Percentiles rank a stretch among this genome's conserved stretches.
phyloP scores from a whole-genome alignment of 2,113 vertebrate genomes.

The Thymallus thymallus region DNA sequence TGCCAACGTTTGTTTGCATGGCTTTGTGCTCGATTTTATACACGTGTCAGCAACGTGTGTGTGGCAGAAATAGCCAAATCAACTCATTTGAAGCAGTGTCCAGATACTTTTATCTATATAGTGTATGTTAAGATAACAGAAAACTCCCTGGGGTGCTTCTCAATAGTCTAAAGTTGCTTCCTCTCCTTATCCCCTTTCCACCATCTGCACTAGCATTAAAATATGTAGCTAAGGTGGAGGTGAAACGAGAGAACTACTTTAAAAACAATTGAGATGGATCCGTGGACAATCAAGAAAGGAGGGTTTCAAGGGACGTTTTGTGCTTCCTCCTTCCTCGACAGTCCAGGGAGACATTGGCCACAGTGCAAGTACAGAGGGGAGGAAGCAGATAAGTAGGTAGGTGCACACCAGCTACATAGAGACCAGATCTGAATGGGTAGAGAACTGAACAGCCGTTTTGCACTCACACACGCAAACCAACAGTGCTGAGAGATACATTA shows the following conservation, averaged over 20 bases:
- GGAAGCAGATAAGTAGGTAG: conserved; percentile 71
- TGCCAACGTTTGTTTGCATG: too few relatives aligned
- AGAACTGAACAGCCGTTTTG: conserved; percentile 93
- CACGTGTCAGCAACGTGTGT: too few relatives aligned
- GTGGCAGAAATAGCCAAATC: too few relatives aligned
- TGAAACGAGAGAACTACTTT: not conserved
- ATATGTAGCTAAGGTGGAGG: not conserved
- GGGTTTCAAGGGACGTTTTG: conserved; percentile 19
- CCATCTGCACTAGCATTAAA: not conserved
- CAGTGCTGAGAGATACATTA: conserved; percentile 98
- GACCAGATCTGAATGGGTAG: conserved; percentile 87
- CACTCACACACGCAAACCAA: conserved; percentile 98
- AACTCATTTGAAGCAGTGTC: too few relatives aligned
- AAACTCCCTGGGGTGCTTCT: not conserved
- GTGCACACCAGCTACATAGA: conserved; percentile 85
- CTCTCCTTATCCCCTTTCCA: not conserved
- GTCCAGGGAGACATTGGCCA: conserved; percentile 62
- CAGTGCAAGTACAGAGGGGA: conserved; percentile 86
- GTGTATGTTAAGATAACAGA: too few relatives aligned
- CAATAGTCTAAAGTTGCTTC: not conserved
- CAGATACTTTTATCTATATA: too few relatives aligned
- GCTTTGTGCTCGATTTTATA: too few relatives aligned
- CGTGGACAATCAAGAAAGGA: conserved; percentile 8
- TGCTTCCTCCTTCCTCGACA: conserved; percentile 77
- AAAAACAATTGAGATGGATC: not conserved